Percentiles rank a stretch among this genome's conserved stretches.
These are phyloP conservation scores for Vanessa tameamea DNA, from an alignment of 1,140 invertebrate species.

Conservation along the genomic window DNA sequence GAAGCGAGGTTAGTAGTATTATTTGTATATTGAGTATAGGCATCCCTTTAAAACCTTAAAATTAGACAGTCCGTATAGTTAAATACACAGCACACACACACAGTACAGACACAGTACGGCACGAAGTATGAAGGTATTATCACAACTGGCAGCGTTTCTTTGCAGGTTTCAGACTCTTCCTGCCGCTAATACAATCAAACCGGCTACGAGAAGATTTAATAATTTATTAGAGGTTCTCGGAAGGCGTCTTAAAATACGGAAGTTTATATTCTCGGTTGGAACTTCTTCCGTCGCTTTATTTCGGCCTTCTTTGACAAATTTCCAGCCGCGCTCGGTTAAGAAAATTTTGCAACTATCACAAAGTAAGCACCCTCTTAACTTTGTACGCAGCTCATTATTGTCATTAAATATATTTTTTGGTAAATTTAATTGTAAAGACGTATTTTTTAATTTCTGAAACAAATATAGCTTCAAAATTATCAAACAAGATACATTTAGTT, in stretches of 20 bases:
- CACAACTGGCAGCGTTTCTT: too few relatives aligned
- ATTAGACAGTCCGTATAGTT: too few relatives aligned
- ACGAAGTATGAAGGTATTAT: too few relatives aligned
- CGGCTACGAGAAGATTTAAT: neutral
- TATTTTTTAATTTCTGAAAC: neutral
- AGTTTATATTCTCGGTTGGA: neutral
- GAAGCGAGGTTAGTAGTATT: too few relatives aligned
- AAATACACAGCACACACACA: too few relatives aligned
- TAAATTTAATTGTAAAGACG: neutral
- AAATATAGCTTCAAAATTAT: too few relatives aligned
- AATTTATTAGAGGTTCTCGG: constrained; percentile 6
- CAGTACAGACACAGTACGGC: too few relatives aligned
- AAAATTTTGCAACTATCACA: constrained; percentile 3
- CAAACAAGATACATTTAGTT: too few relatives aligned
- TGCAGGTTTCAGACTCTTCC: too few relatives aligned
- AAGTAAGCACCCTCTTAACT: neutral
- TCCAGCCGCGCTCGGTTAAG: neutral
- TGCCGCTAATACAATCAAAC: neutral
- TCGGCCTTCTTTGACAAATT: constrained; percentile 6
- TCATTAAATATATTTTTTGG: neutral
- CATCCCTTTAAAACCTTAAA: too few relatives aligned
- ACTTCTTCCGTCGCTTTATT: neutral
- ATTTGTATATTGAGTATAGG: too few relatives aligned
- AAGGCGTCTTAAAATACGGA: constrained; percentile 1
- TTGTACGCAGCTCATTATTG: constrained; percentile 2